A percentile compares a stretch with the other conserved stretches of the same genome.
Evolutionary conservation across 2,888 invertebrate genomes (phyloP).

Genomic region (Cataglyphis altisquamis): DNA sequence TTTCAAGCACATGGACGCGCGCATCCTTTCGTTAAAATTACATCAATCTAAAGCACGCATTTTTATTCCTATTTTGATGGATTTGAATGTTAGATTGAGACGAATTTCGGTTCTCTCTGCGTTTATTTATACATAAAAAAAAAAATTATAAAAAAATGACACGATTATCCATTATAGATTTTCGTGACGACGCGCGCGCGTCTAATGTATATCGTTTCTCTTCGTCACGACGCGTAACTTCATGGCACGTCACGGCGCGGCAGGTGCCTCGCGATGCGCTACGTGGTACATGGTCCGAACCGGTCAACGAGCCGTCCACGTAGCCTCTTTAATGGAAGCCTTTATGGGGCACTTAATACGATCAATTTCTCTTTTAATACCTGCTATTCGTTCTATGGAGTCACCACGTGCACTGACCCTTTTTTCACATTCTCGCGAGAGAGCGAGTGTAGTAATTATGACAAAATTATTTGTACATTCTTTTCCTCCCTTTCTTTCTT

Average conservation of each 20-base stretch:
- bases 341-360: slow-evolving; percentile 79
- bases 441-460: not conserved
- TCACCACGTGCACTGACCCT: slow-evolving; percentile 64
- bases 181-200: not conserved
- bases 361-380: slow-evolving; percentile 81
- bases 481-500: not conserved
- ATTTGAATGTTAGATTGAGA: no score
- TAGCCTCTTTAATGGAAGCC: slow-evolving; percentile 79
- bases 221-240: slow-evolving; percentile 19
- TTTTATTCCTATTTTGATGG: no score
- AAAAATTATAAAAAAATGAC: no score
- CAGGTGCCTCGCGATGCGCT: slow-evolving; percentile 75
- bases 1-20: not conserved
- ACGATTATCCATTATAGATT: no score
- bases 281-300: slow-evolving; percentile 66
- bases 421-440: slow-evolving; percentile 14
- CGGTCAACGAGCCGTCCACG: slow-evolving; percentile 71
- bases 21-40: not conserved
- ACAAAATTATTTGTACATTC: not conserved
- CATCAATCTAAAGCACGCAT: not conserved
- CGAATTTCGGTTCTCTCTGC: no score
- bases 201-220: slow-evolving; percentile 18
- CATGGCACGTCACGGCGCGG: slow-evolving; percentile 56
- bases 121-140: no score
- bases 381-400: slow-evolving; percentile 72